A percentile compares a stretch with the other conserved stretches of the same genome.
phyloP scores from a whole-genome alignment of 2,888 invertebrate species.

The Idaea straminata region DNA sequence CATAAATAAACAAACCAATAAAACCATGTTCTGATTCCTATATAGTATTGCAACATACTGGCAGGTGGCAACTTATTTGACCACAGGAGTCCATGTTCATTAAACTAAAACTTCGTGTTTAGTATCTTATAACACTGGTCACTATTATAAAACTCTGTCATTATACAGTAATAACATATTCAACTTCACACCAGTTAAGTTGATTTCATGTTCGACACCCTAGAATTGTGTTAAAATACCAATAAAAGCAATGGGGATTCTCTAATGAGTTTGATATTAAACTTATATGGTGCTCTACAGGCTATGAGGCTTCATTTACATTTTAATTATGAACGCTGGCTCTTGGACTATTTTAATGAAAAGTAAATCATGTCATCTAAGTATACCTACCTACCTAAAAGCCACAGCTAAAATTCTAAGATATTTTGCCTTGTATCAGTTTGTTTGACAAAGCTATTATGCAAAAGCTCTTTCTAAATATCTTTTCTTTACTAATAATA shows the following conservation, averaged over 20 bases:
- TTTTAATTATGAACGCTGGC: not conserved
- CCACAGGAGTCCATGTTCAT: conserved; percentile 48
- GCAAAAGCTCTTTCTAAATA: no score
- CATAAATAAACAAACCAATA: not conserved
- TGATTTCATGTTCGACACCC: not conserved
- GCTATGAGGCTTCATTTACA: not conserved
- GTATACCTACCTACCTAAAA: not conserved
- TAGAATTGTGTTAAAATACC: conserved; percentile 1
- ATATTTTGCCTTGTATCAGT: not conserved
- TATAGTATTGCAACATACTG: conserved; percentile 13
- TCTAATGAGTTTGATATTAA: not conserved
- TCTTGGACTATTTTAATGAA: not conserved
- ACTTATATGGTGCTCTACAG: not conserved
- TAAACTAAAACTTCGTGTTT: conserved; percentile 41
- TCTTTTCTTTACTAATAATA: no score
- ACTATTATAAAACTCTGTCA: conserved; percentile 27
- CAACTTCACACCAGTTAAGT: not conserved
- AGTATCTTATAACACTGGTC: conserved; percentile 37
- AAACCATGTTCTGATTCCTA: not conserved
- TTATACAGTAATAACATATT: conserved; percentile 5
- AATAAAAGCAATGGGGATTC: not conserved
- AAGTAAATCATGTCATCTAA: not conserved
- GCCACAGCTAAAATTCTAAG: not conserved
- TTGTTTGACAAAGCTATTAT: not conserved
- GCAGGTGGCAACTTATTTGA: conserved; percentile 42